Evolutionary conservation across 2,888 invertebrate genomes (phyloP).

Genomic region (Spatulosminthurus flaviceps): DNA sequence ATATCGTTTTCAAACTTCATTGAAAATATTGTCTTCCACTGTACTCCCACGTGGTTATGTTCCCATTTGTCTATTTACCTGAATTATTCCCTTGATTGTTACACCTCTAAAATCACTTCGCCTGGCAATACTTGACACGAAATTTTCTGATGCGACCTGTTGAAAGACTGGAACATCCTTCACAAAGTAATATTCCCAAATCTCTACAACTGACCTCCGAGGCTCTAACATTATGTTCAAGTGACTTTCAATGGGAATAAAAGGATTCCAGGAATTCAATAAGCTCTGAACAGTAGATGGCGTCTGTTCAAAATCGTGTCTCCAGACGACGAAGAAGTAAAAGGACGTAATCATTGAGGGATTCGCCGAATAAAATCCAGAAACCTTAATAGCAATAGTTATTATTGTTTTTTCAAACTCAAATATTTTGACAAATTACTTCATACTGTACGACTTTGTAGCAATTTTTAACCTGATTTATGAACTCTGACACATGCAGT

Average conservation of each 20-base stretch:
- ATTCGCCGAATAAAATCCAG: too few relatives aligned
- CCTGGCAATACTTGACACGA: background rate
- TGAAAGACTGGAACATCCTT: background rate
- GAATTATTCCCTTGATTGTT: background rate
- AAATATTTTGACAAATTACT: too few relatives aligned
- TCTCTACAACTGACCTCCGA: background rate
- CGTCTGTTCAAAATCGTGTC: background rate
- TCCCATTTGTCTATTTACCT: background rate
- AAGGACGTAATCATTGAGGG: background rate
- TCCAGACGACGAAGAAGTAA: slow-evolving; percentile 23
- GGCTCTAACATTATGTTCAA: background rate
- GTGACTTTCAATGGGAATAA: background rate
- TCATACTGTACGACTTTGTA: too few relatives aligned
- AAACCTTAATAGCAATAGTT: too few relatives aligned
- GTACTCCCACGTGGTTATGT: too few relatives aligned
- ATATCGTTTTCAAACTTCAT: too few relatives aligned
- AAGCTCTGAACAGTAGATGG: background rate
- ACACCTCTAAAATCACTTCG: slow-evolving; percentile 22
- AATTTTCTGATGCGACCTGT: background rate
- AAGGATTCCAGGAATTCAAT: background rate
- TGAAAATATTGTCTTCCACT: too few relatives aligned
- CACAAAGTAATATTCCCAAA: slow-evolving; percentile 22
- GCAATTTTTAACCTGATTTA: too few relatives aligned
- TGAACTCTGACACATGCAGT: too few relatives aligned
- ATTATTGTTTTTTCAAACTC: too few relatives aligned